Conservation (phyloP, 2,888 invertebrate genomes). For the Papilio elwesi region DNA sequence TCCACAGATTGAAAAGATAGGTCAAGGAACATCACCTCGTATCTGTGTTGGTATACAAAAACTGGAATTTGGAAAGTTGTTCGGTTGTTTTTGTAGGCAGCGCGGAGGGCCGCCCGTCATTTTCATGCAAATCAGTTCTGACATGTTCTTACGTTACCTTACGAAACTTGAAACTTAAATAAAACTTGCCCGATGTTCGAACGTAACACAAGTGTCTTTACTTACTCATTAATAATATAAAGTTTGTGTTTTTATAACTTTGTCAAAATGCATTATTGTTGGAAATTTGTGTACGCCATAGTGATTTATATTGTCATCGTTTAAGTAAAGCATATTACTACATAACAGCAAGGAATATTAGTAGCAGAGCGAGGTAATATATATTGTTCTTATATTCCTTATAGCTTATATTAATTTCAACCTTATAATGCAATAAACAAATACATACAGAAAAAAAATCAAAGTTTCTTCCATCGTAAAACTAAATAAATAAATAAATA, state of each 20-base stretch:
- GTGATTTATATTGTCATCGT: background rate
- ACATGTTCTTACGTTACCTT: conserved; percentile 51
- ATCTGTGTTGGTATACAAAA: conserved; percentile 31
- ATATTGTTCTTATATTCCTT: background rate
- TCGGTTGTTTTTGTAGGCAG: conserved; percentile 57
- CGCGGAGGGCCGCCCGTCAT: conserved; percentile 58
- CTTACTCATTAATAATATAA: background rate
- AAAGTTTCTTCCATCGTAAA: too few species aligned
- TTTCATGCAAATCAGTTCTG: conserved; percentile 73
- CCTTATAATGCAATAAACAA: too few species aligned
- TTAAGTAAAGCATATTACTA: background rate
- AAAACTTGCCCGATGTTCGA: conserved; percentile 41
- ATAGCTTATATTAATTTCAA: background rate
- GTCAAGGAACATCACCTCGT: conserved; percentile 22
- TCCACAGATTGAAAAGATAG: conserved; percentile 27
- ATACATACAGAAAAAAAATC: too few species aligned
- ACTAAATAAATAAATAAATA: too few species aligned
- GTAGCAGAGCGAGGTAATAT: background rate
- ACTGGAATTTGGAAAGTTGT: conserved; percentile 72
- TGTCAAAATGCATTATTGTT: background rate
- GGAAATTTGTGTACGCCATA: background rate
- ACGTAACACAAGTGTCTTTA: conserved; percentile 43
- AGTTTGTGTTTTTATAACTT: background rate
- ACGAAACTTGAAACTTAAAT: conserved; percentile 34
- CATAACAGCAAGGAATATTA: background rate